Percentiles rank a stretch among this genome's conserved stretches.
Conservation (phyloP, 2,888 invertebrate species). For the Leucoma salicis region DNA sequence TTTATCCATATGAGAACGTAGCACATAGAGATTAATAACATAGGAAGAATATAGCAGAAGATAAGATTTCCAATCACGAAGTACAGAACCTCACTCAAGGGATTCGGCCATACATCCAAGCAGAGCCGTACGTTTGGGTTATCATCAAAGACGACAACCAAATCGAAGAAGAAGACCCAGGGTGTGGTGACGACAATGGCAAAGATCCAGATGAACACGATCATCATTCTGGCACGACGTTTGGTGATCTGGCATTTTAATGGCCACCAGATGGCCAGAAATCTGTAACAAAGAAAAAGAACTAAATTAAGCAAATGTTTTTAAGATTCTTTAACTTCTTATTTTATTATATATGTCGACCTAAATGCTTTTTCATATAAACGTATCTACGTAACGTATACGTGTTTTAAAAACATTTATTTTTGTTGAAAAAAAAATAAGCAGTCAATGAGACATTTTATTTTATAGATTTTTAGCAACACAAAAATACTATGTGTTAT, state of each 20-base stretch:
- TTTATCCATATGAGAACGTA: conserved; percentile 96
- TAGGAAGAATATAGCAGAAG: conserved; percentile 94
- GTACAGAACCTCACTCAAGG: conserved; percentile 90
- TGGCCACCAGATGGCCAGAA: conserved; percentile 97
- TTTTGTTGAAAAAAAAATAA: no score
- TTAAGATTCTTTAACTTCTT: not conserved
- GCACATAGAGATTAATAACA: conserved; percentile 94
- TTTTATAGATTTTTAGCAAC: no score
- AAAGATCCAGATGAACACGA: conserved; percentile 94
- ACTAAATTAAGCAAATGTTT: not conserved
- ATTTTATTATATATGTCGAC: not conserved
- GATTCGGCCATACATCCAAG: conserved; percentile 93
- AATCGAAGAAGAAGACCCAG: conserved; percentile 95
- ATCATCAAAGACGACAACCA: conserved; percentile 87
- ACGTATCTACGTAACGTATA: not conserved
- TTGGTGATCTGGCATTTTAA: conserved; percentile 95
- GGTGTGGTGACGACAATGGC: conserved; percentile 93
- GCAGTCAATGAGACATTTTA: no score
- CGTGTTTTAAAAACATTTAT: no score
- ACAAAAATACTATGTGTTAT: no score
- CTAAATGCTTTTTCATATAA: not conserved
- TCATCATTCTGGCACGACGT: conserved; percentile 92
- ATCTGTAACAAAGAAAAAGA: conserved; percentile 85
- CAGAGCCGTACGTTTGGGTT: conserved; percentile 89
- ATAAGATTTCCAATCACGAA: conserved; percentile 94